These are phyloP conservation scores for Pristionchus fissidentatus DNA, from an alignment of 2,888 invertebrate species.

Conservation along the genomic window DNA sequence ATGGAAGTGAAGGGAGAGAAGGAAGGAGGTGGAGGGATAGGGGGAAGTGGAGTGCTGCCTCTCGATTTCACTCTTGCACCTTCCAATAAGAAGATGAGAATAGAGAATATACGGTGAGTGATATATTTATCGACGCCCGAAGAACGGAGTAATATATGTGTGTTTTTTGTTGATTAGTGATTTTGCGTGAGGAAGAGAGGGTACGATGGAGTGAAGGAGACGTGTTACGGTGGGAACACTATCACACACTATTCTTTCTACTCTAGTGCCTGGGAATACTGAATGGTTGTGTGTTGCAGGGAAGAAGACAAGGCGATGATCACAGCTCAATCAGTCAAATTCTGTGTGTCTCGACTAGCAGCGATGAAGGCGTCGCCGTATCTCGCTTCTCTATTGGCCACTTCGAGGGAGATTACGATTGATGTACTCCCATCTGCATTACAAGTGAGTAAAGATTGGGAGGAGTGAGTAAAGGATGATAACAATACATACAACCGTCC, in stretches of 20 bases:
- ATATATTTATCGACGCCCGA: neutral
- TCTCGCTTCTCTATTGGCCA: conserved; percentile 35
- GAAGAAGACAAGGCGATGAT: conserved; percentile 41
- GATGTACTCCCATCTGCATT: conserved; percentile 36
- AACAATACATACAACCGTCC: neutral
- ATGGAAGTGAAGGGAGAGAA: too few relatives aligned
- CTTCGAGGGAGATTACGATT: neutral
- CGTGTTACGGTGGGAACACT: too few relatives aligned
- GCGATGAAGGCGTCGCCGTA: conserved; percentile 36
- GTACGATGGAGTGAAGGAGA: too few relatives aligned
- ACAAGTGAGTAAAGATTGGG: too few relatives aligned
- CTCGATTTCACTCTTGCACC: neutral
- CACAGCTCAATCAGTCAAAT: conserved; percentile 21
- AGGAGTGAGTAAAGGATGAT: too few relatives aligned
- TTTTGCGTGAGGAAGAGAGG: neutral
- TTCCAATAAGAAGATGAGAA: conserved; percentile 25
- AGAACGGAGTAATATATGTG: too few relatives aligned
- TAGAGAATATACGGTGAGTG: conserved; percentile 3
- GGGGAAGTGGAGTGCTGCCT: neutral
- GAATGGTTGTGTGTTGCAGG: neutral
- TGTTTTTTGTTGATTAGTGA: too few relatives aligned
- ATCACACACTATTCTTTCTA: too few relatives aligned
- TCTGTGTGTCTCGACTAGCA: conserved; percentile 42
- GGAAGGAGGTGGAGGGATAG: neutral
- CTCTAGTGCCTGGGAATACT: too few relatives aligned